Evolutionary conservation across 2,113 vertebrate species (phyloP).

Genomic region (Percopsis transmontana): DNA sequence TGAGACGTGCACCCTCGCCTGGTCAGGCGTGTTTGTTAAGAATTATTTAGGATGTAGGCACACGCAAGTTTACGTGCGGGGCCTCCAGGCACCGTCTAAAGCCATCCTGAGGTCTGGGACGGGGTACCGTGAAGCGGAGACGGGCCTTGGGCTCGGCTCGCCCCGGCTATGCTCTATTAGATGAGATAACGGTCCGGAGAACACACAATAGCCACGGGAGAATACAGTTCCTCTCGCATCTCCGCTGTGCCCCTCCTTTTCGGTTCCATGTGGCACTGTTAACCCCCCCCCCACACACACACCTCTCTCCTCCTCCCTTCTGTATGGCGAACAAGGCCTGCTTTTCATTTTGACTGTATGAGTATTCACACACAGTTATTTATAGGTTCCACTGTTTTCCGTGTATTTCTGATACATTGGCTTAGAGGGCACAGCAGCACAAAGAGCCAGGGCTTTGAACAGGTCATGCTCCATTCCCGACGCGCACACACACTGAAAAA

Average conservation of each 20-base stretch:
- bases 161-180: slow-evolving; percentile 34
- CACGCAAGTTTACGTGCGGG: too few relatives aligned
- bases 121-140: neutral
- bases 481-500: slow-evolving; percentile 23
- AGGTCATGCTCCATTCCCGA: slow-evolving; percentile 61
- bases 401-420: slow-evolving; percentile 56
- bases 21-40: too few relatives aligned
- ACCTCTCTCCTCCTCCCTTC: slow-evolving; percentile 4
- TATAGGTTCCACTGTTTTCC: too few relatives aligned
- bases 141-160: neutral
- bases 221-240: slow-evolving; percentile 25
- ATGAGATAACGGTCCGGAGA: slow-evolving; percentile 18
- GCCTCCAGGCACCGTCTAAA: too few relatives aligned
- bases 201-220: neutral
- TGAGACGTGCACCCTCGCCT: too few relatives aligned
- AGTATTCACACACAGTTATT: neutral
- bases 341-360: neutral
- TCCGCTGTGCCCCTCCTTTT: slow-evolving; percentile 29
- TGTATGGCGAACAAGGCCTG: neutral
- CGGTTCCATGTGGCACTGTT: slow-evolving; percentile 14
- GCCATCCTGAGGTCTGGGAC: too few relatives aligned
- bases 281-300: slow-evolving; percentile 12
- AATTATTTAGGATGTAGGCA: neutral
- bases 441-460: slow-evolving; percentile 60
- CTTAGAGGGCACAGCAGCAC: slow-evolving; percentile 47